Evolutionary conservation across 2,888 invertebrate genomes (phyloP).

Genomic region (Pachliopta kotzebuea): DNA sequence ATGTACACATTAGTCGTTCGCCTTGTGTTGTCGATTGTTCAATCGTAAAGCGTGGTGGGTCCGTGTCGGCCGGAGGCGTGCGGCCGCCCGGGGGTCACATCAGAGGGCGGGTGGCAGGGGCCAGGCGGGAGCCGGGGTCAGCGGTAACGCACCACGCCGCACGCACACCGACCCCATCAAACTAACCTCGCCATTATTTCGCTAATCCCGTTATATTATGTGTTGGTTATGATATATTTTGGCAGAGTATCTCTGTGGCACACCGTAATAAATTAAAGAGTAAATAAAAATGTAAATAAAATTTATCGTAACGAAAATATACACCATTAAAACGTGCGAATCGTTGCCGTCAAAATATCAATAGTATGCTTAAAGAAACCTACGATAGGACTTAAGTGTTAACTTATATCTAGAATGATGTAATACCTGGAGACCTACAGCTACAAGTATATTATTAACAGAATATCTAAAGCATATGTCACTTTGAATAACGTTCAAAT

Average conservation of each 20-base stretch:
- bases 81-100: conserved; percentile 35
- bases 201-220: conserved; percentile 54
- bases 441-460: conserved; percentile 80
- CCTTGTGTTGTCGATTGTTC: conserved; percentile 47
- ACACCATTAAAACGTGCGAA: conserved; percentile 73
- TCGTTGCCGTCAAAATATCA: conserved; percentile 77
- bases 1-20: conserved; percentile 59
- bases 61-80: conserved; percentile 23
- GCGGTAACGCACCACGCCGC: background rate
- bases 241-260: conserved; percentile 81
- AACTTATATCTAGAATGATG: conserved; percentile 66
- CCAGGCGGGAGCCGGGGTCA: background rate
- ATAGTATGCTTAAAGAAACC: conserved; percentile 71
- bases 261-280: conserved; percentile 79
- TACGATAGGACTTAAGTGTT: conserved; percentile 68
- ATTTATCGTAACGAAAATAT: conserved; percentile 75
- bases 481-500: conserved; percentile 81
- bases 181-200: conserved; percentile 33
- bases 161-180: background rate
- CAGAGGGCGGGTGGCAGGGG: conserved; percentile 28
- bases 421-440: conserved; percentile 76
- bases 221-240: conserved; percentile 79
- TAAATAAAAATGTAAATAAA: conserved; percentile 80
- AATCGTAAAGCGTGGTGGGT: conserved; percentile 45
- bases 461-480: conserved; percentile 81